These are phyloP conservation scores for Microtus richardsoni DNA, from an alignment of 2,113 vertebrate species.

Conservation along the genomic window DNA sequence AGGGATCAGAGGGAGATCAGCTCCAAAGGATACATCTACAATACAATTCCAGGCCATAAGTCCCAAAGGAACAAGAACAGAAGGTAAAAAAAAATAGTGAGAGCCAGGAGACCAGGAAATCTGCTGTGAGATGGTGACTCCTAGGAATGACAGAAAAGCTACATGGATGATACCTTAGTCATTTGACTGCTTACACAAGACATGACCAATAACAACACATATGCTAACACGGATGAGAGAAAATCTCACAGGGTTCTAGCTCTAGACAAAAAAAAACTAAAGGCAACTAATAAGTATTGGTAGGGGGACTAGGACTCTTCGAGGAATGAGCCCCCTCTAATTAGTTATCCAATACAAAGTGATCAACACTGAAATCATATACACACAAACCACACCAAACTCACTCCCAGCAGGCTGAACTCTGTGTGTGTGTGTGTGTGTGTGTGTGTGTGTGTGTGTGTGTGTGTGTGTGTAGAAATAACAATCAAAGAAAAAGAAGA, in stretches of 20 bases:
- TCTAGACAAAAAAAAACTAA: not conserved
- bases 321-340: not conserved
- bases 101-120: not conserved
- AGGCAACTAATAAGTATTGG: not conserved
- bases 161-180: not conserved
- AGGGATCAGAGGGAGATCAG: not conserved
- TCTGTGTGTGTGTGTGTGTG: not conserved
- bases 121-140: not conserved
- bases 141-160: not conserved
- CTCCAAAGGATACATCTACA: not conserved
- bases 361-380: not conserved
- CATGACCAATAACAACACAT: not conserved
- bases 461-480: not conserved
- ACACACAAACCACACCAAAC: not conserved
- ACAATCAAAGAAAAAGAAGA: not conserved
- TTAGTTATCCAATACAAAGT: not conserved
- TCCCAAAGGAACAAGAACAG: not conserved
- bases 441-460: not conserved
- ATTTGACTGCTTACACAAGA: not conserved
- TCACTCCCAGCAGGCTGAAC: too few relatives aligned
- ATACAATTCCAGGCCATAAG: not conserved
- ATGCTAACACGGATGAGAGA: not conserved
- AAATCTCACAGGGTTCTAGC: not conserved
- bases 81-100: not conserved
- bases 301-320: not conserved